Conservation (phyloP, 2,888 invertebrate genomes). For the Netelia fuscicornis region DNA sequence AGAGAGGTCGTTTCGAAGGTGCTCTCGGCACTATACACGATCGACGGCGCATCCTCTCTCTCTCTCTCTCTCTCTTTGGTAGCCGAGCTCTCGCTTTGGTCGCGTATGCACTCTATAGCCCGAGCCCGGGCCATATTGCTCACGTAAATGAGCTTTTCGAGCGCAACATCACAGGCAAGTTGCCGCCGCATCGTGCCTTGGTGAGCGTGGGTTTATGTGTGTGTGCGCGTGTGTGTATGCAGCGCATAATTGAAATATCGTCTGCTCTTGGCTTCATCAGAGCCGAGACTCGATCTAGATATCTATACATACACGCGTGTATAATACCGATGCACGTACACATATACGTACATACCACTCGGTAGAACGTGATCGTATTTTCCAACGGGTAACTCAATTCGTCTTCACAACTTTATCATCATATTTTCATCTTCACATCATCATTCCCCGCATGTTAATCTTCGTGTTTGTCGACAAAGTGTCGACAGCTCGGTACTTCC, state of each 20-base stretch:
- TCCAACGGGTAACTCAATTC: constrained; percentile 56
- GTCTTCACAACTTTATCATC: constrained; percentile 14
- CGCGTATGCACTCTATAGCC: neutral
- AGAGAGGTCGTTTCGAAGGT: constrained; percentile 20
- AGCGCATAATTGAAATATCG: constrained; percentile 81
- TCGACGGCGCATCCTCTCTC: neutral
- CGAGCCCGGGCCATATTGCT: constrained; percentile 59
- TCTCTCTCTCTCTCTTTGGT: constrained; percentile 15
- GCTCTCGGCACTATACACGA: constrained; percentile 9
- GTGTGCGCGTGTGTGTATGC: neutral
- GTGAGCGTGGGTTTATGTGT: neutral
- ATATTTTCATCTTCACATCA: constrained; percentile 15
- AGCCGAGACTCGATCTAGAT: constrained; percentile 9
- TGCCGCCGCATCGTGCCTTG: constrained; percentile 57
- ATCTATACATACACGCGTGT: neutral
- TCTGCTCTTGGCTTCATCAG: constrained; percentile 42
- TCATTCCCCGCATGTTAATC: constrained; percentile 5
- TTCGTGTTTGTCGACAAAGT: constrained; percentile 11
- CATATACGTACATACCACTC: constrained; percentile 1
- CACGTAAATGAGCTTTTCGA: constrained; percentile 63
- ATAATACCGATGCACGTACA: neutral
- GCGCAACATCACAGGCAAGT: constrained; percentile 65
- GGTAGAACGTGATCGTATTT: constrained; percentile 43
- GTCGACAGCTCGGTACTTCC: neutral
- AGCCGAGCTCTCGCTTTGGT: constrained; percentile 9